These are phyloP conservation scores for Brachyhypopomus occidentalis DNA, from an alignment of 2,113 vertebrate species.

Conservation along the genomic window DNA sequence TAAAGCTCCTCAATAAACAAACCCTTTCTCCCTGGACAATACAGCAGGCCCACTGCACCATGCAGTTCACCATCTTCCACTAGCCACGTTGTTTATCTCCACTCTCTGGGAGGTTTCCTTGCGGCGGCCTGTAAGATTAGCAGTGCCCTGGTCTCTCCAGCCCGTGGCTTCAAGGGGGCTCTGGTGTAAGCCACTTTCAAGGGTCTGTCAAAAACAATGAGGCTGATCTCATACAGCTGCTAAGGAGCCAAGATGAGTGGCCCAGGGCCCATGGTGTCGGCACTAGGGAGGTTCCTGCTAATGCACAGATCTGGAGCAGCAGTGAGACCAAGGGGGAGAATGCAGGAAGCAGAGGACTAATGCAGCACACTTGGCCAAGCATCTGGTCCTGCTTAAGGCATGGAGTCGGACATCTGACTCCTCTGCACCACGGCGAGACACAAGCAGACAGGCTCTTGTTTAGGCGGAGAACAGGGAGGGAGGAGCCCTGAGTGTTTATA, in stretches of 20 bases:
- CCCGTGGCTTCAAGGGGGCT: conserved; percentile 5
- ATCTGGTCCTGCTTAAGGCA: conserved; percentile 72
- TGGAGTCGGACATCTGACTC: conserved; percentile 60
- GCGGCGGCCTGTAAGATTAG: conserved; percentile 31
- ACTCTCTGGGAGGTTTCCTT: conserved; percentile 10
- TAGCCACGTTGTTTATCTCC: conserved; percentile 21
- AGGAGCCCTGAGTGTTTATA: conserved; percentile 46
- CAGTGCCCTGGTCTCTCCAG: conserved; percentile 31
- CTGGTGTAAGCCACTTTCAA: conserved; percentile 34
- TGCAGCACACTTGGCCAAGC: conserved; percentile 64
- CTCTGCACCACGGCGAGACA: conserved; percentile 52
- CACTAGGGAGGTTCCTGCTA: conserved; percentile 53
- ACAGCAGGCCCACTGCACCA: background rate
- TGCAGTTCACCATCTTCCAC: conserved; percentile 6
- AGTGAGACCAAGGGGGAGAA: conserved; percentile 57
- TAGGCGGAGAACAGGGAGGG: conserved; percentile 44
- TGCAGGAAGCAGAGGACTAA: conserved; percentile 62
- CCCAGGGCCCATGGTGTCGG: conserved; percentile 43
- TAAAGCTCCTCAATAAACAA: background rate
- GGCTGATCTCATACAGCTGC: conserved; percentile 50
- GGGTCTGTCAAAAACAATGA: conserved; percentile 47
- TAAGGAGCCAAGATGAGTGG: conserved; percentile 47
- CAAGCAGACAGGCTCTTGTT: conserved; percentile 52
- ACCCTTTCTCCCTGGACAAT: conserved; percentile 8
- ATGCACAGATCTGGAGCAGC: conserved; percentile 51